Evolutionary conservation across 2,797 vertebrate genomes (phyloP).

Genomic region (Enteromius treurensis): DNA sequence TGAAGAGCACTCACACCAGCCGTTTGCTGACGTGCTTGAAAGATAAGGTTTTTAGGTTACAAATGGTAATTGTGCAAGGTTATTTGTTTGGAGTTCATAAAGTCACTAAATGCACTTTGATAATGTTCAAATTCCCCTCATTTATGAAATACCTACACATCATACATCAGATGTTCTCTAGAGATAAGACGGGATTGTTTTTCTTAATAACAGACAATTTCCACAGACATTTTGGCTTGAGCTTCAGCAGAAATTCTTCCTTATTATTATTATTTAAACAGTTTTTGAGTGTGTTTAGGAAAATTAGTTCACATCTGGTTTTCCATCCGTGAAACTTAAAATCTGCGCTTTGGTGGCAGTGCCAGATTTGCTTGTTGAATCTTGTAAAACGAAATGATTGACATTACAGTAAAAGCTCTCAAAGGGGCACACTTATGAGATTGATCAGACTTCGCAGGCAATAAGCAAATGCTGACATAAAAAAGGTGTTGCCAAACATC

Average conservation of each 20-base stretch:
- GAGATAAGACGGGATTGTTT: conserved; percentile 51
- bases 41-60: conserved; percentile 33
- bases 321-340: conserved; percentile 60
- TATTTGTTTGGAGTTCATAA: not conserved
- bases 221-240: conserved; percentile 63
- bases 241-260: conserved; percentile 68
- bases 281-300: conserved; percentile 61
- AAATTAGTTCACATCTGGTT: conserved; percentile 70
- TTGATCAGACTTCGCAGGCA: not conserved
- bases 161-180: conserved; percentile 44
- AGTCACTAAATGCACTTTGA: not conserved
- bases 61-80: conserved; percentile 19
- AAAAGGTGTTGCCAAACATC: not conserved
- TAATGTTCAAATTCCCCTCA: conserved; percentile 51
- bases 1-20: conserved; percentile 44
- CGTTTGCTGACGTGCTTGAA: conserved; percentile 31
- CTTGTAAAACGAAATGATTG: conserved; percentile 60
- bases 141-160: conserved; percentile 56
- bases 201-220: conserved; percentile 68
- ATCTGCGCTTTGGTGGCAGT: conserved; percentile 57
- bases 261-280: conserved; percentile 48
- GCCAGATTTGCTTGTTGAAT: conserved; percentile 60
- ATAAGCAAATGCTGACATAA: not conserved
- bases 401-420: conserved; percentile 20
- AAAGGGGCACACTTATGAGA: not conserved